Base-by-base conservation (phyloP, 2,888 invertebrate genomes). In the Agriopis aurantiaria region DNA sequence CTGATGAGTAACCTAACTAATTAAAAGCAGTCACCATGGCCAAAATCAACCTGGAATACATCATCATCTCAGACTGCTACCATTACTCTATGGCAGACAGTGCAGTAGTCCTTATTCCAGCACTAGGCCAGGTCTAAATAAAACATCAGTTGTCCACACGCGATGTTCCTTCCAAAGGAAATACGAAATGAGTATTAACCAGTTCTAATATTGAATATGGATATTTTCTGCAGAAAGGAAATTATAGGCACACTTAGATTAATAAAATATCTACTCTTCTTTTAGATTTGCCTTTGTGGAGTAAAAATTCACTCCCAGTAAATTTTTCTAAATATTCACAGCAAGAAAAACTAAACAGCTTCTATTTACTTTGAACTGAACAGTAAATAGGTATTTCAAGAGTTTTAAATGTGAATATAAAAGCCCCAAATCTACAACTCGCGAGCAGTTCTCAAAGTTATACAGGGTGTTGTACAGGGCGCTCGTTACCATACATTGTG, bases 401-500 rank as follows among this genome's bases (percentile, higher is more conserved):
- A 51, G 43, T 43, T 52, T 63, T 46, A 23, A 23, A 17, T 23
- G 6, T 33, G 12, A 51, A 62, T 63, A 68, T 59, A 64, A 68
- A 68, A 59, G 12, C 51, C 23, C 40, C 48, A 59, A 68, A 59
- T 64, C 58, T n/a, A 55, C 45, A 33, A 10, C 53, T 59, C 63
- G 48, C 43, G 41, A 60, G 6, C 56, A 14, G 64, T 49, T 65
- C 69, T 72, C 68, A 72, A 71, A 69, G 71, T 65, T 46, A 58
- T 58, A 58, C 58, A 58, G 46, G 58, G 61, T 56, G 60, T 55
- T 48, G 62, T 61, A 45, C 67, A 61, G 62, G 33, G 57, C 48
- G 65, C 72, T 80, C 79, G 81, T 84, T 81, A 81, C 78, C 76
- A 79, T 82, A 88, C 88, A 85, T 82, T 88, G 88, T 87, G 81